Base-by-base conservation (phyloP, 2,888 invertebrate genomes). In the Rhabditoides inermis region DNA sequence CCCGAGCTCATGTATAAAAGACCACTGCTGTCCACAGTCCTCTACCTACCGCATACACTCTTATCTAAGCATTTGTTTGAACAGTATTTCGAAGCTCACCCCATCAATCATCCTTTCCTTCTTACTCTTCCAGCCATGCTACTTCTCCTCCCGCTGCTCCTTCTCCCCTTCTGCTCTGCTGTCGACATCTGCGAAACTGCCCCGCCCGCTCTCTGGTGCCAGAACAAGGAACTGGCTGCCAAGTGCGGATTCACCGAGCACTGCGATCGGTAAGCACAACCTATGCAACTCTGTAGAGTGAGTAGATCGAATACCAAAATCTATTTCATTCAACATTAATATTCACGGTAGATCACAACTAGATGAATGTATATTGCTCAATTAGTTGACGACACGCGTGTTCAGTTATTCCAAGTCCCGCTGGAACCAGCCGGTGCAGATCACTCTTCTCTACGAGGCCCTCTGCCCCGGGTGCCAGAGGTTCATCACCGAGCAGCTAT, bases 391-490 rank as follows among this genome's bases (percentile, higher is more conserved):
- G n/a, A n/a, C n/a, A n/a, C n/a, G n/a, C n/a, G n/a, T n/a, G n/a
- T 30, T 12, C 49, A 61, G 61, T 42, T 65, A 61, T 48, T 44
- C 45, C 7, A 26, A 53, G 0, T 56, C 58, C 4, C 59, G 58
- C 6, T 36, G 49, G 28, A 63, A 67, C 28, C 45, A 69, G 51
- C 61, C 60, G 23, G 51, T 69, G 41, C 59, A 63, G 44, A 51
- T 69, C 30, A 70, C 69, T 12, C 56, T 70, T 15, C 49, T 70
- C 35, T 58, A 65, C 30, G 65, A 63, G 49, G 57, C 62, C 2
- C 53, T 69, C n/a, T 71, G 70, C 32, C 67, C 68, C 18, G 71
- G 63, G 26, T 72, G 72, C 44, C 72, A 72, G 50, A 51, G 60
- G 41, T 72, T 70, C 55, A 58, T 72, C 20, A 55, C 55, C 20